Base-by-base conservation (phyloP, 2,888 invertebrate genomes). In the Coronaproctus castanopsis region DNA sequence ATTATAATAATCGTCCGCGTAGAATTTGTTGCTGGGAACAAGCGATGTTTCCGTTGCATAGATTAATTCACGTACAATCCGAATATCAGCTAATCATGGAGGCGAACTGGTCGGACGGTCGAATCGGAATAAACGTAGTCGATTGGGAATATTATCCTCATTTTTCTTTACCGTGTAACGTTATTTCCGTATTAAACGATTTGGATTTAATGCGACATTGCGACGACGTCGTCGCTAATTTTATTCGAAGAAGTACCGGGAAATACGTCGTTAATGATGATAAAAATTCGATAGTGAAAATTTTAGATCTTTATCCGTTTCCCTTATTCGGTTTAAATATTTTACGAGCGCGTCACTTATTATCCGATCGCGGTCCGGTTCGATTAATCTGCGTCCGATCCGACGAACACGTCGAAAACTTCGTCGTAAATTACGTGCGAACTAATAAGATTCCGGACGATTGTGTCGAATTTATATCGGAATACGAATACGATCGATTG, bases 1-100 rank as follows among this genome's bases (percentile, higher is more conserved):
- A 65, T 21, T 56, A 61, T 18, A 62, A 62, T 22, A 55, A 61
- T n/a, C n/a, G n/a, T n/a, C n/a, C n/a, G n/a, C n/a, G n/a, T n/a
- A n/a, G n/a, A n/a, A n/a, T n/a, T n/a, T 65, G 65, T 53, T 85
- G 85, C 66, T 88, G 87, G 87, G 85, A 87, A 68, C 84, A 85
- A 68, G 85, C 84, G 5, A 74, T 87, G 50, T 84, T 82, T 69
- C 80, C 78, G 70, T 71, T 79, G 61, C 71, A 73, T 56, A 67
- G 75, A 64, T 75, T 78, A 2, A 58, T 70, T 19, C 2, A 21
- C 3, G 64, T 65, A 68, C 63, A 68, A 57, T 62, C 70, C 62
- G 69, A 72, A 64, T 69, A 73, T 51, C 66, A 65, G 21, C 61
- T 75, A 57, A 66, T 69, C 61, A 62, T 73, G 58, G 65, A 72